Evolutionary conservation across 2,113 vertebrate species (phyloP), one percentile per base, ranked within the genome.

Genomic region (Hippocampus guttulatus): DNA sequence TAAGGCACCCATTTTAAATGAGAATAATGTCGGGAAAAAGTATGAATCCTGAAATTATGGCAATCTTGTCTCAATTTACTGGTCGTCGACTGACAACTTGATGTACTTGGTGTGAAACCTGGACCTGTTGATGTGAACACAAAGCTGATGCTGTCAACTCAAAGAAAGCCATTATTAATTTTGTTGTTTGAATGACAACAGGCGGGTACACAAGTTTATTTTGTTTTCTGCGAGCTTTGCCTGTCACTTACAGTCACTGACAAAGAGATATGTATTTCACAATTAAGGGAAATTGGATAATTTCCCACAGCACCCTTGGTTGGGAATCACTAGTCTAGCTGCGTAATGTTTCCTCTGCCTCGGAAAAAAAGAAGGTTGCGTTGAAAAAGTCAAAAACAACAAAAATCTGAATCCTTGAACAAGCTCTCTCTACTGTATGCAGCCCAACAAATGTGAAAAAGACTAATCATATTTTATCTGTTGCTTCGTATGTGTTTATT

Each of bases 351-450:
- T n/a, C 21, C n/a, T 18, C 15, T 70, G 6, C 68, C 45, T 55
- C 40, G 65, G 67, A 76, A 72, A 38, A 38, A 38, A 38, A 38
- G 5, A 38, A 38, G 6, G 33, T 38, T 38, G 33, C 33, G 33
- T 38, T 38, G 5, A 38, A 38, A 38, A 38, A 6, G 33, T 38
- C 33, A 38, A 38, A 2, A 38, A 38, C 33, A 33, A 33, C 33
- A 38, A 71, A 81, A 30, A 30, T 40, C 1, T 0, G 10, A 49
- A 49, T 70, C 55, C 49, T 76, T 64, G 78, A 72, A 75, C 69
- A 69, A 74, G 70, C 38, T 76, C 71, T 23, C 55, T 45, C 72
- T 71, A 79, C 81, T 84, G 83, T 82, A 78, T 70, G 55, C 75
- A 75, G 67, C 71, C 66, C 16, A 62, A 80, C 72, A 74, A 68